Evolutionary conservation across 2,113 vertebrate species (phyloP).

Genomic region (human (Homo sapiens)): DNA sequence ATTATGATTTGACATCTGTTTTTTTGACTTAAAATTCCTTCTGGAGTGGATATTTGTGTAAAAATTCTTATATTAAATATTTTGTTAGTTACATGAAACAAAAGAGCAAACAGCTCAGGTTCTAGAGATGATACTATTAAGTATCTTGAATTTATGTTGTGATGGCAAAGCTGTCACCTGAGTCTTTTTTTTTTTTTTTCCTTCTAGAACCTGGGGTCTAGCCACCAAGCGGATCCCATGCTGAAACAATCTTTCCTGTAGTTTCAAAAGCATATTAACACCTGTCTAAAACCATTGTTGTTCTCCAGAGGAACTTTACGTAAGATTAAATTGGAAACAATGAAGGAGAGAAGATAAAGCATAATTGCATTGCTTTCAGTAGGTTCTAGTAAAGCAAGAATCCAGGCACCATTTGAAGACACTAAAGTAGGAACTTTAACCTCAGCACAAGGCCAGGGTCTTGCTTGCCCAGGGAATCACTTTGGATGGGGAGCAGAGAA

Average conservation of each 20-base stretch:
- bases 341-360: neutral
- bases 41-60: neutral
- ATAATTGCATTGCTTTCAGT: neutral
- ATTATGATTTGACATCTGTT: neutral
- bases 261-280: neutral
- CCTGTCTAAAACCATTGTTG: neutral
- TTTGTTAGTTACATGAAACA: neutral
- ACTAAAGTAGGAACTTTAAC: neutral
- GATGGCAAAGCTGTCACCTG: neutral
- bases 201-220: neutral
- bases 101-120: neutral
- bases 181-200: neutral
- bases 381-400: neutral
- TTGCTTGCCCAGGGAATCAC: neutral
- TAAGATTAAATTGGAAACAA: neutral
- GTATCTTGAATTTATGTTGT: neutral
- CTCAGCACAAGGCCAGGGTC: neutral
- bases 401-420: neutral
- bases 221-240: neutral
- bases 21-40: slow-evolving; percentile 14
- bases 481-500: neutral
- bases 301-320: neutral
- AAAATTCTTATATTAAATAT: neutral
- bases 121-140: neutral
- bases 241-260: neutral